Base-by-base conservation (phyloP, 2,797 vertebrate genomes). In the Rallus crepitans region DNA sequence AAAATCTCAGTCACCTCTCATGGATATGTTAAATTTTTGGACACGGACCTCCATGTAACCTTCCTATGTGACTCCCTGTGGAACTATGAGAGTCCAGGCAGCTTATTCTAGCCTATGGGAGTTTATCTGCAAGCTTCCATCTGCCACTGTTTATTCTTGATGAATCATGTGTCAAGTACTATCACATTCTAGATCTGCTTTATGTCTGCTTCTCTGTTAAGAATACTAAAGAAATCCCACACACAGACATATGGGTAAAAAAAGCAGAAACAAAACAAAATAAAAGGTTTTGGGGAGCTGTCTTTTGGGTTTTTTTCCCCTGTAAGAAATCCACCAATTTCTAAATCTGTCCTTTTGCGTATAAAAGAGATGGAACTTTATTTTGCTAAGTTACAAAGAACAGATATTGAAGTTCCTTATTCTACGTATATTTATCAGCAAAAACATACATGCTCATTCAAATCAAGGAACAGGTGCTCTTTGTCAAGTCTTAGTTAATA, bases 101-200 rank as follows among this genome's bases (percentile, higher is more conserved):
- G 60, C 45, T 64, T 72, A 39, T 82, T 86, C 68, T 60, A 85
- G 28, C 15, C 48, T 78, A 31, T 5, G 4, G 8, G 12, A 81
- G n/a, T 50, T 89, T 83, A 56, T 85, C 39, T 64, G 16, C 27
- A 75, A 78, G 60, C 57, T 94, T 94, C 69, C 85, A 86, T 93
- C 83, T 94, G 88, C 77, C 50, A 52, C 50, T 84, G 73, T 77
- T 91, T 85, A 37, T 70, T 90, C 56, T 40, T 87, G 60, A 96
- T 78, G 33, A 87, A 90, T 90, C 60, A 12, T 28, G 15, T 76
- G 60, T 87, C 7, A 9, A 83, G 28, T 64, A 31, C n/a, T 47
- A 27, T 33, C 56, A 66, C 64, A 85, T 73, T 78, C 75, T 90
- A 48, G 37, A 78, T 92, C 75, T 92, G 75, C 64, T 94, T 88